These are phyloP conservation scores for Aegotheles bennettii DNA, from an alignment of 2,113 vertebrate genomes.

Conservation along the genomic window DNA sequence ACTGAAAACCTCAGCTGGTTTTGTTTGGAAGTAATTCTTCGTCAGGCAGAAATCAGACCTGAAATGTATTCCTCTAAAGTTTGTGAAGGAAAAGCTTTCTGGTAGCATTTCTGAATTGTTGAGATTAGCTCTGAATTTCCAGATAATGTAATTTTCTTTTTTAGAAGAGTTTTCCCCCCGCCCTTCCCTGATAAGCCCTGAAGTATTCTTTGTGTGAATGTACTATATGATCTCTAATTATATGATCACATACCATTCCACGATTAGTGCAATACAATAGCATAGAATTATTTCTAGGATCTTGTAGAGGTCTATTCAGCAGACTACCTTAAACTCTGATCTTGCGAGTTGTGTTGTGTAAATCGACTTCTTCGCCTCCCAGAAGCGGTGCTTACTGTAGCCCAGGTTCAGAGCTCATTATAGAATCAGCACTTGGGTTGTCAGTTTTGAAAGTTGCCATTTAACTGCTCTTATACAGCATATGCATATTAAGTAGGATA, in stretches of 20 bases:
- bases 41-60: neutral
- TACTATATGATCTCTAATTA: conserved; percentile 57
- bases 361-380: neutral
- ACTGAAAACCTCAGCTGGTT: neutral
- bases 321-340: conserved; percentile 35
- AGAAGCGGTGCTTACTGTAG: conserved; percentile 2
- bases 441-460: conserved; percentile 28
- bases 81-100: neutral
- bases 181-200: neutral
- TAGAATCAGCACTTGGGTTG: neutral
- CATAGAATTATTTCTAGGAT: conserved; percentile 55
- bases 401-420: neutral
- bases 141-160: conserved; percentile 9
- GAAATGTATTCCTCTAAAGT: neutral
- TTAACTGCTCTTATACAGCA: conserved; percentile 17
- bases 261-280: conserved; percentile 55
- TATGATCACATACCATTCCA: conserved; percentile 45
- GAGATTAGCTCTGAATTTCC: conserved; percentile 6
- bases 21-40: neutral
- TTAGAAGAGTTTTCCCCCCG: neutral
- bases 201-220: conserved; percentile 38
- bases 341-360: conserved; percentile 18
- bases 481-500: conserved; percentile 35
- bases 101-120: neutral
- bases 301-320: conserved; percentile 20